Percentiles rank a stretch among this genome's conserved stretches.
Evolutionary conservation across 2,113 vertebrate species (phyloP).

Genomic region (Syngnathus floridae): DNA sequence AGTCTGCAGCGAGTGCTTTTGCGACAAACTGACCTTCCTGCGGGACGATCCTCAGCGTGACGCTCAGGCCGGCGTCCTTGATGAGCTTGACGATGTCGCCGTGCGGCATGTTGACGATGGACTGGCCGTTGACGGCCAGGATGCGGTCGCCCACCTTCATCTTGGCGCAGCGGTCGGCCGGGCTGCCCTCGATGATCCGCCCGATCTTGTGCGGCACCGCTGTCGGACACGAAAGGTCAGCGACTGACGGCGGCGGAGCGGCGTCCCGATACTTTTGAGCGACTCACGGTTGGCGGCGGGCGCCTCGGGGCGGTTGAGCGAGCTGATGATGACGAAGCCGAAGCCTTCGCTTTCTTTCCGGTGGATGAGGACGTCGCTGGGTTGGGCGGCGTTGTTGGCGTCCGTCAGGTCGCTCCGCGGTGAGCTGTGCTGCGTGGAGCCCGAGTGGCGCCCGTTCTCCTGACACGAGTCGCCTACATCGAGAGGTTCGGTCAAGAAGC

Average conservation of each 20-base stretch:
- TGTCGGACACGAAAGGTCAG: conserved; percentile 40
- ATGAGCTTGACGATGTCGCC: conserved; percentile 98
- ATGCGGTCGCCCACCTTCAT: conserved; percentile 97
- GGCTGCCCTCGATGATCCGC: conserved; percentile 96
- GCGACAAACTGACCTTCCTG: conserved; percentile 84
- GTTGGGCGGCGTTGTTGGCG: conserved; percentile 78
- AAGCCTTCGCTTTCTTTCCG: conserved; percentile 97
- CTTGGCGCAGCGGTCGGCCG: conserved; percentile 91
- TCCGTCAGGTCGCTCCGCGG: conserved; percentile 87
- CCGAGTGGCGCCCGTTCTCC: conserved; percentile 91
- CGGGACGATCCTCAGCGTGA: conserved; percentile 92
- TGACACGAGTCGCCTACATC: conserved; percentile 83
- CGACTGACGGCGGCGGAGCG: conserved; percentile 34
- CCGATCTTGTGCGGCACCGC: conserved; percentile 98
- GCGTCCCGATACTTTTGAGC: background rate
- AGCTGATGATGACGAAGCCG: conserved; percentile 98
- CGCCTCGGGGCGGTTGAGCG: conserved; percentile 88
- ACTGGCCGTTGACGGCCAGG: conserved; percentile 93
- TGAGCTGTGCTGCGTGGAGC: conserved; percentile 94
- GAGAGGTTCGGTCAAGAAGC: conserved; percentile 8
- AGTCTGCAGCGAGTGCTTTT: no score
- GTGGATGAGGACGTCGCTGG: conserved; percentile 86
- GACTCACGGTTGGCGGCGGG: conserved; percentile 82
- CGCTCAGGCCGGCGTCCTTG: conserved; percentile 95
- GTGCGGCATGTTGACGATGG: conserved; percentile 96